Percentiles rank a stretch among this genome's conserved stretches.
phyloP scores from a whole-genome alignment of 2,888 invertebrate species.

The Onchidella celtica region DNA sequence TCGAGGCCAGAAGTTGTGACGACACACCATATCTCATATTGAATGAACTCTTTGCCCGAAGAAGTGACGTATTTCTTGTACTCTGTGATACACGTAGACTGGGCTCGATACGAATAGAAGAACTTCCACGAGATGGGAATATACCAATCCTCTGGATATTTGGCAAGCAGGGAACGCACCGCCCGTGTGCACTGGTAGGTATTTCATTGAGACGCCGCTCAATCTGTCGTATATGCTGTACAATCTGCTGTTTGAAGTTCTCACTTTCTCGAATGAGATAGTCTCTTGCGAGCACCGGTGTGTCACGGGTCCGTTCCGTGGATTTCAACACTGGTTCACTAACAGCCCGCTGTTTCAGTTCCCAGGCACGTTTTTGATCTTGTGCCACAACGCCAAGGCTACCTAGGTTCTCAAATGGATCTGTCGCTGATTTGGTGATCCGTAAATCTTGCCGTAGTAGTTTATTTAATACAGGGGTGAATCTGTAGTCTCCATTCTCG shows the following conservation, averaged over 20 bases:
- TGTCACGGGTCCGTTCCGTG: background rate
- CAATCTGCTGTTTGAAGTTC: background rate
- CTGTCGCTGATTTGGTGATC: background rate
- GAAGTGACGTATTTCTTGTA: background rate
- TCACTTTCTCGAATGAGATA: slow-evolving; percentile 4
- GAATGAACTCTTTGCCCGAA: slow-evolving; percentile 20
- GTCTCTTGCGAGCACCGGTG: background rate
- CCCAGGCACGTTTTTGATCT: background rate
- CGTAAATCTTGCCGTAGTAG: background rate
- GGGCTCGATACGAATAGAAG: too few species aligned
- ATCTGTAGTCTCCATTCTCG: background rate
- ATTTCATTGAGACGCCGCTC: background rate
- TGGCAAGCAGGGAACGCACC: too few species aligned
- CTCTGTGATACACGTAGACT: background rate
- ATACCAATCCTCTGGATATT: too few species aligned
- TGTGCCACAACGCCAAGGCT: slow-evolving; percentile 1
- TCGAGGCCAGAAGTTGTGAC: background rate
- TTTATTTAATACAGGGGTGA: background rate
- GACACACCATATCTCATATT: slow-evolving; percentile 38
- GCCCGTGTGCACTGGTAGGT: too few species aligned
- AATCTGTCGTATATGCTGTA: background rate
- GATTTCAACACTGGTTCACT: background rate
- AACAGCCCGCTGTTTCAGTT: background rate
- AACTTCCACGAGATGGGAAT: too few species aligned
- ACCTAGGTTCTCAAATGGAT: background rate